A percentile compares a stretch with the other conserved stretches of the same genome.
Conservation (phyloP, 2,888 invertebrate genomes). For the Stenichneumon culpator region DNA sequence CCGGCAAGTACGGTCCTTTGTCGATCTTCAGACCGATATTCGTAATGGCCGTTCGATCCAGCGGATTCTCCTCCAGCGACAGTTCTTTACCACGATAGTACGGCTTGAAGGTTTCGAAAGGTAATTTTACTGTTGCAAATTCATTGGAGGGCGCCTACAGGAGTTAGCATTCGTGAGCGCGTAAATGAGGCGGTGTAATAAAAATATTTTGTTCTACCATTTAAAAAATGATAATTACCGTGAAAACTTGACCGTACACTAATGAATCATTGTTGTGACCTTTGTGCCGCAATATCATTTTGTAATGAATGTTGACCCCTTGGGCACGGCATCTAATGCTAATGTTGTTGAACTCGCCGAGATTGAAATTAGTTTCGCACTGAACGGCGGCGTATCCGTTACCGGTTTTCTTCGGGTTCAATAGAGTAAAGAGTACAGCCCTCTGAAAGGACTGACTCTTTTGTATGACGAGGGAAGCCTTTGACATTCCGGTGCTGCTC, state of each 20-base stretch:
- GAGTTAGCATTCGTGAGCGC: not conserved
- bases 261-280: conserved; percentile 79
- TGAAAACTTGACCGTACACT: conserved; percentile 83
- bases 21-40: conserved; percentile 84
- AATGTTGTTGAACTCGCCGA: conserved; percentile 78
- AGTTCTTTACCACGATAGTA: conserved; percentile 83
- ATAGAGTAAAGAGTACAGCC: conserved; percentile 84
- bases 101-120: conserved; percentile 83
- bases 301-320: conserved; percentile 83
- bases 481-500: conserved; percentile 83
- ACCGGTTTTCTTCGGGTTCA: conserved; percentile 85
- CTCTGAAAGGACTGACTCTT: conserved; percentile 82
- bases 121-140: conserved; percentile 80
- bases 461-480: conserved; percentile 83
- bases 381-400: conserved; percentile 84
- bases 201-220: conserved; percentile 11
- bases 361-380: conserved; percentile 79
- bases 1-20: conserved; percentile 84
- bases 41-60: conserved; percentile 83
- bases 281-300: conserved; percentile 84
- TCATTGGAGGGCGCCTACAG: conserved; percentile 80
- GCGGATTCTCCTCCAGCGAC: conserved; percentile 78
- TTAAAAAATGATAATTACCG: conserved; percentile 71
- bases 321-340: conserved; percentile 82
- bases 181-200: not conserved